Evolutionary conservation across 2,888 invertebrate species (phyloP).

Genomic region (Oligia latruncula): DNA sequence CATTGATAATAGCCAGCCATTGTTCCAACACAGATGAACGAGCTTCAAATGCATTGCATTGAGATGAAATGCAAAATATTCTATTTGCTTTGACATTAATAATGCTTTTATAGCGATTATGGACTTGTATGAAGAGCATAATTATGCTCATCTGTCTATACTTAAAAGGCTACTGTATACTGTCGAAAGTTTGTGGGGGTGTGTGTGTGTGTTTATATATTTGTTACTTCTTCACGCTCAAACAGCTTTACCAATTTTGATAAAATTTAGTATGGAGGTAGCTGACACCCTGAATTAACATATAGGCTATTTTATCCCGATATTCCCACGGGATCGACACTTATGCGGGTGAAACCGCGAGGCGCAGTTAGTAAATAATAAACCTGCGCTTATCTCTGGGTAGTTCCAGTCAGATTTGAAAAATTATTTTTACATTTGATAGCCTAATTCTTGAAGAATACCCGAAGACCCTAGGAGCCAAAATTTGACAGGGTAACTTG

Average conservation of each 20-base stretch:
- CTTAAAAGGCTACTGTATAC: too few relatives aligned
- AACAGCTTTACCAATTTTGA: too few relatives aligned
- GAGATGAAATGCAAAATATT: slow-evolving; percentile 55
- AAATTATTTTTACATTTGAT: background rate
- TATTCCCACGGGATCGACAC: too few relatives aligned
- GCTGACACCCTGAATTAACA: too few relatives aligned
- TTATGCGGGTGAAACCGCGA: too few relatives aligned
- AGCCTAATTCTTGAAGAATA: background rate
- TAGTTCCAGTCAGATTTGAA: background rate
- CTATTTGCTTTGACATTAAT: slow-evolving; percentile 23
- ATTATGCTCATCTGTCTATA: background rate
- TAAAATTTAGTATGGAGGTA: too few relatives aligned
- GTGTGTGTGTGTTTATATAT: too few relatives aligned
- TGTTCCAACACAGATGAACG: slow-evolving; percentile 44
- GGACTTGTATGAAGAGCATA: background rate
- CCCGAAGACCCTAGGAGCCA: background rate
- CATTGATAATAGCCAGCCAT: slow-evolving; percentile 47
- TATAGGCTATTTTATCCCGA: too few relatives aligned
- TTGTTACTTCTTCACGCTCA: too few relatives aligned
- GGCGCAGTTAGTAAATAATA: too few relatives aligned
- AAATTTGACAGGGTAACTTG: too few relatives aligned
- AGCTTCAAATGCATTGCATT: slow-evolving; percentile 38
- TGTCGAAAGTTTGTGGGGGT: too few relatives aligned
- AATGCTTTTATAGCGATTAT: slow-evolving; percentile 5
- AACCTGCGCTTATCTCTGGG: background rate